Base-by-base conservation (phyloP, 1,140 invertebrate genomes). In the Eupristina koningsbergeri region DNA sequence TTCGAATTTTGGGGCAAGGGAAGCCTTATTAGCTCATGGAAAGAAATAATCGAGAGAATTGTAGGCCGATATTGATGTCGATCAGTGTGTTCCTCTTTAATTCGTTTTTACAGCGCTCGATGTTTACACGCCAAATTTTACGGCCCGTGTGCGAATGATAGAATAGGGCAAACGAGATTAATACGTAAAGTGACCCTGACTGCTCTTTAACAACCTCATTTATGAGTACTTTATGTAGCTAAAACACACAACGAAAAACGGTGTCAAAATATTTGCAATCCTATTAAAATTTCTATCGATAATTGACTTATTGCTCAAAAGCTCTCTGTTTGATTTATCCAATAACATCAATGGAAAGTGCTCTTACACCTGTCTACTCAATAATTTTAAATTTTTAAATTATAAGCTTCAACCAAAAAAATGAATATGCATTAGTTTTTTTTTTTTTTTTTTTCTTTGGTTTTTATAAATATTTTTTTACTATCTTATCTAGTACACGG, bases 141-240 rank as follows among this genome's bases (percentile, higher is more conserved):
- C 31, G 63, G 29, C 63, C 63, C 11, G 3, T 34, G 63, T 17
- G 63, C 63, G 29, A 17, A 64, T 2, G 19, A 8, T 64, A 17
- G 53, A 77, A 41, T 77, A n/a, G 29, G 45, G 53, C 36, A 36
- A 75, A 53, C 47, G 15, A 36, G 36, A 77, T 77, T 77, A 77
- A 39, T 77, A 50, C 75, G 75, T 39, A 63, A 77, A 77, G 22
- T 77, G 63, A 77, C 36, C 75, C 75, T 61, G 22, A 0, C 75
- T 22, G 8, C 6, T 19, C 22, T 36, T 3, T 36, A 26, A 71
- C 1, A 15, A 41, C 19, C 41, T 41, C 53, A 9, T n/a, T 45
- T 41, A 41, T 36, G 75, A 77, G 75, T 26, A 63, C 41, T 77
- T 63, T 63, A 63, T 19, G 19, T 8, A 64, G 31, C 6, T 0